These are phyloP conservation scores for Mustela lutreola DNA, from an alignment of 2,113 vertebrate species.

Conservation along the genomic window DNA sequence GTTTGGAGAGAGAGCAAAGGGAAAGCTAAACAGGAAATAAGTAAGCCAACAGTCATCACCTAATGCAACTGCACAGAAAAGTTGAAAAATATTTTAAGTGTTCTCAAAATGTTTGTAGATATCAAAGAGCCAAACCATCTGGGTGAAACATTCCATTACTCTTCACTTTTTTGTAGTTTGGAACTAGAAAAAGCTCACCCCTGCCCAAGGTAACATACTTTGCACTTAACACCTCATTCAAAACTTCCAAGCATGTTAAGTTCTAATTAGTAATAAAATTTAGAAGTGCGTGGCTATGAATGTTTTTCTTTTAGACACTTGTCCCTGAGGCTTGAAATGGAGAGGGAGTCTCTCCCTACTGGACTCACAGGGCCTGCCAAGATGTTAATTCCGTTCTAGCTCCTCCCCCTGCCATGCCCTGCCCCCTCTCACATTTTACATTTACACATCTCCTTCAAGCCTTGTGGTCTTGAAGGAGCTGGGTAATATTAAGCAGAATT, in stretches of 20 bases:
- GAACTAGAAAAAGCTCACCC: constrained; percentile 65
- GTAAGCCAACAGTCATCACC: constrained; percentile 70
- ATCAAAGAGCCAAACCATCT: constrained; percentile 77
- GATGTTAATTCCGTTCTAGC: not conserved
- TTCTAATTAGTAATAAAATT: constrained; percentile 63
- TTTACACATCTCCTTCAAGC: not conserved
- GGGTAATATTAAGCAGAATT: not conserved
- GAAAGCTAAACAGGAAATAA: constrained; percentile 76
- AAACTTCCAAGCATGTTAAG: constrained; percentile 32
- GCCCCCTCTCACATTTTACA: not conserved
- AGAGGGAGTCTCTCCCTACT: not conserved
- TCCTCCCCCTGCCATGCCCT: not conserved
- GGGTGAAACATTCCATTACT: constrained; percentile 62
- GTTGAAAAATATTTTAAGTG: constrained; percentile 72
- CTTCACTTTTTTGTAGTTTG: constrained; percentile 49
- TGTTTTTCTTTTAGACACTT: constrained; percentile 46
- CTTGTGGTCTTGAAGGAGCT: not conserved
- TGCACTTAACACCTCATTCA: constrained; percentile 72
- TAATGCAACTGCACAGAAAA: constrained; percentile 60
- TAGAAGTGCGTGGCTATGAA: constrained; percentile 33
- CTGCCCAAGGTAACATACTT: constrained; percentile 70
- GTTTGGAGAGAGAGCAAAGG: constrained; percentile 78
- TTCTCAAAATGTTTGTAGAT: constrained; percentile 76
- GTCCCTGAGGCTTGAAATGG: not conserved
- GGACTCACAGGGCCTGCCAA: not conserved